Percentiles rank a stretch among this genome's conserved stretches.
Conservation (phyloP, 2,113 vertebrate genomes). For the Laterallus jamaicensis region DNA sequence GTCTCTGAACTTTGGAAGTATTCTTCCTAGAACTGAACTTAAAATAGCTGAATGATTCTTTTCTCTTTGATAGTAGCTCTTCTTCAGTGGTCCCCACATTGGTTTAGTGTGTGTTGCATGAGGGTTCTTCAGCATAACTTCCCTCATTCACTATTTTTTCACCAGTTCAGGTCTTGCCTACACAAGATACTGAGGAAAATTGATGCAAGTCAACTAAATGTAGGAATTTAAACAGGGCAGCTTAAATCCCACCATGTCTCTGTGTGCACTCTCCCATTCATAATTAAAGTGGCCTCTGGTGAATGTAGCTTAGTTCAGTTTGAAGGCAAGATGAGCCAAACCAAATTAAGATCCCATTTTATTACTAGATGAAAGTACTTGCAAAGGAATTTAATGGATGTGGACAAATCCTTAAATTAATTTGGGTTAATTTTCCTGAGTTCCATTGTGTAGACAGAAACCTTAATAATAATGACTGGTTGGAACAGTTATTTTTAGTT, state of each 20-base stretch:
- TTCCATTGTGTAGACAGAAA: not conserved
- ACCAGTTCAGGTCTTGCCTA: not conserved
- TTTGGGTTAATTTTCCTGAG: not conserved
- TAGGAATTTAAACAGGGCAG: not conserved
- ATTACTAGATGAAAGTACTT: slow-evolving; percentile 5
- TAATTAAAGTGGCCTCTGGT: not conserved
- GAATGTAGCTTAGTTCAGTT: not conserved
- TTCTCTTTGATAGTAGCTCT: not conserved
- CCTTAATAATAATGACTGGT: not conserved
- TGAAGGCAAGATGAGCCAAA: not conserved
- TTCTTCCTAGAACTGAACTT: not conserved
- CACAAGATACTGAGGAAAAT: not conserved
- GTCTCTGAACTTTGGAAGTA: not conserved
- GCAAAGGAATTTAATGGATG: not conserved
- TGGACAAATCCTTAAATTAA: not conserved
- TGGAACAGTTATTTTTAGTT: not conserved
- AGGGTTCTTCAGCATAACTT: not conserved
- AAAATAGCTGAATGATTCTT: not conserved
- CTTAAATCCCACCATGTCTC: not conserved
- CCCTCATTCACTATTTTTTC: not conserved
- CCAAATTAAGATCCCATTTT: slow-evolving; percentile 7
- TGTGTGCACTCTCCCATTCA: not conserved
- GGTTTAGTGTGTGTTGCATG: not conserved
- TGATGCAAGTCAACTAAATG: not conserved
- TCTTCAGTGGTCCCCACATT: not conserved